Evolutionary conservation across 1,140 invertebrate genomes (phyloP).

Genomic region (Pseudomyrmex sp.): DNA sequence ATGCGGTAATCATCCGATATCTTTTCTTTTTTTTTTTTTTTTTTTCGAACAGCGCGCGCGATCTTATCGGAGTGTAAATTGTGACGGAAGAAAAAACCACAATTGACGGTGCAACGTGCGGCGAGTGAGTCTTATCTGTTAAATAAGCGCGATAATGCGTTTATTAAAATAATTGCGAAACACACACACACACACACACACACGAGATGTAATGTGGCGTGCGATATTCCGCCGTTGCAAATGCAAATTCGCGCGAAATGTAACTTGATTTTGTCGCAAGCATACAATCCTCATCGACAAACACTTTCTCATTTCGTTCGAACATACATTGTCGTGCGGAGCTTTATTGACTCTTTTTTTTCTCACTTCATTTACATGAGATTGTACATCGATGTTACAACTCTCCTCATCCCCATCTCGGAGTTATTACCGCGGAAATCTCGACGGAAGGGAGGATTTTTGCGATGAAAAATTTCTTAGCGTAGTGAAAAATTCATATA

Average conservation of each 20-base stretch:
- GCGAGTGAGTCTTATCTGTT: too few species aligned
- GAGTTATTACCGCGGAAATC: background rate
- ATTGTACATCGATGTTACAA: background rate
- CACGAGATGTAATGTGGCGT: too few species aligned
- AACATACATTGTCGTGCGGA: background rate
- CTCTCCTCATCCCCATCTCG: background rate
- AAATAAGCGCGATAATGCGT: too few species aligned
- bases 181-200: too few species aligned
- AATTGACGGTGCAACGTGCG: too few species aligned
- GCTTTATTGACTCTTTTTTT: background rate
- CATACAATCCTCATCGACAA: background rate
- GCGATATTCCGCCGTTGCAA: too few species aligned
- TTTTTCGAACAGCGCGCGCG: too few species aligned
- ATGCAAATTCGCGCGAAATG: background rate
- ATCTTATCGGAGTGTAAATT: background rate
- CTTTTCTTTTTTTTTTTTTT: too few species aligned
- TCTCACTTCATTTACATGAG: background rate
- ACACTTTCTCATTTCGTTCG: background rate
- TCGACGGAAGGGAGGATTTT: background rate
- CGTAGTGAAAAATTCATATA: slow-evolving; percentile 32
- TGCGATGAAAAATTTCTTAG: slow-evolving; percentile 35
- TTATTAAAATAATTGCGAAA: too few species aligned
- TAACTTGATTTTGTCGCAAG: background rate
- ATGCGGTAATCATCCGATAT: too few species aligned
- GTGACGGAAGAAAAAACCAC: too few species aligned